Base-by-base conservation (phyloP, 1,140 invertebrate genomes). In the Apis dorsata region DNA sequence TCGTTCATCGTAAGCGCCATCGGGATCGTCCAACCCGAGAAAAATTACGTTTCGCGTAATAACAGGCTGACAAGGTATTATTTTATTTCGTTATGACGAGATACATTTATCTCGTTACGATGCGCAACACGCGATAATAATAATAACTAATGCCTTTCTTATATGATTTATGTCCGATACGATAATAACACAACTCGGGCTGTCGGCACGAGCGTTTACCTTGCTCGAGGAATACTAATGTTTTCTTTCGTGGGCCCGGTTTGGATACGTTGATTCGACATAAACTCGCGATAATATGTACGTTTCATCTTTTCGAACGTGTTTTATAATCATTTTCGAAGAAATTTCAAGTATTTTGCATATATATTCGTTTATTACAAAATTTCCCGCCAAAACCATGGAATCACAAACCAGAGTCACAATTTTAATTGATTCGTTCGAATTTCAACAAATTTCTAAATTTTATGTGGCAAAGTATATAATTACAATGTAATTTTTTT, bases 1-100 rank as follows among this genome's bases (percentile, higher is more conserved):
- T n/a, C 13, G 34, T 57, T 74, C 57, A 57, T 74, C 57, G 72
- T 74, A 62, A 74, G 62, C 57, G 57, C 72, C 57, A 74, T 2
- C 21, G 12, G 12, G 10, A 60, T 44, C 34, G 57, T 74, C 34
- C 72, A 13, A 49, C 12, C 57, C 55, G 24, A 59, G 44, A 53
- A 72, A 59, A 13, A 13, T 13, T 8, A 19, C 13, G 19, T 19
- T 28, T 34, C 17, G n/a, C 60, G 21, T 24, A 44, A 60, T 75
- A 49, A 62, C 12, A n/a, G 15, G 21, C 11, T 17, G 57, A 34
- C 34, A 17, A 1, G 10, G 53, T 24, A 28, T 62, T 51, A 24
- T 17, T 75, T 60, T 34, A 44, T 60, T 62, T 75, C 55, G n/a
- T 1, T n/a, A 44, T 19, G 70, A 55, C 51, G 7, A 55, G 70